phyloP scores from a whole-genome alignment of 2,797 vertebrate genomes.

The Tiaroga cobitis region DNA sequence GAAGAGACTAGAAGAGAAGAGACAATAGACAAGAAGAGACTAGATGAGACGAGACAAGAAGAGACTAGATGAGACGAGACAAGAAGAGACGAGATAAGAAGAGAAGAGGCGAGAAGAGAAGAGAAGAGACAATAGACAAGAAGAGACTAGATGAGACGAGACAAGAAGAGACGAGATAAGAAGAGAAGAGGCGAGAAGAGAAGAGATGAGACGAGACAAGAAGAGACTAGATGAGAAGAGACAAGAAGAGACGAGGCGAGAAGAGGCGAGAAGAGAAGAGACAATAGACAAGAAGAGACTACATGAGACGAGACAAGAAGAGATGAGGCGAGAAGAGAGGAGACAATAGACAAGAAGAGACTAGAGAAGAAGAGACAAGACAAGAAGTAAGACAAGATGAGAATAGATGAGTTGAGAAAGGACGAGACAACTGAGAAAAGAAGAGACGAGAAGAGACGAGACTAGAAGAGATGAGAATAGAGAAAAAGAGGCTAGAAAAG shows the following conservation, averaged over 20 bases:
- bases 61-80: neutral
- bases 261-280: neutral
- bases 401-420: neutral
- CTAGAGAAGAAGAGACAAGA: fast-evolving
- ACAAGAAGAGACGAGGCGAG: neutral
- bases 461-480: neutral
- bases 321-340: fast-evolving
- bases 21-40: neutral
- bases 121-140: too few species aligned
- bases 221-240: neutral
- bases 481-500: fast-evolving
- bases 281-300: neutral
- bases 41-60: neutral
- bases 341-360: neutral
- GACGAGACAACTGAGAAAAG: neutral
- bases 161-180: neutral
- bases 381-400: neutral
- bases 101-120: neutral
- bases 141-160: neutral
- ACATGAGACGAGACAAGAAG: fast-evolving
- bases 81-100: too few species aligned
- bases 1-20: neutral
- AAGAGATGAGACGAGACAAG: neutral
- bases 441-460: neutral
- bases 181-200: fast-evolving